These are phyloP conservation scores for Pimephales promelas DNA, from an alignment of 2,113 vertebrate genomes.

Conservation along the genomic window DNA sequence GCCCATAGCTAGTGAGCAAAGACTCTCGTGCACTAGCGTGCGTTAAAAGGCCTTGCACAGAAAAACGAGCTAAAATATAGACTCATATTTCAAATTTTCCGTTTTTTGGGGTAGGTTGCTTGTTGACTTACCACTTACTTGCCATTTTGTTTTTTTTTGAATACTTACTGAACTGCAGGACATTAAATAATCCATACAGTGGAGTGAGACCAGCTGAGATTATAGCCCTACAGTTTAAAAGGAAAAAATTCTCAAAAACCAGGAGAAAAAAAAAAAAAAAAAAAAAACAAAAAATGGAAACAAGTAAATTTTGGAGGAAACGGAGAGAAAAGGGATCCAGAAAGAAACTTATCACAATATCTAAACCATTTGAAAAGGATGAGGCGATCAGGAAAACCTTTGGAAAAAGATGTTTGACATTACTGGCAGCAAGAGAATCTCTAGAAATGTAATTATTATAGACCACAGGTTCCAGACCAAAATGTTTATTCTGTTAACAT, in stretches of 20 bases:
- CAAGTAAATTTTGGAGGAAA: slow-evolving; percentile 46
- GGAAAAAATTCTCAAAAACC: slow-evolving; percentile 77
- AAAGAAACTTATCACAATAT: slow-evolving; percentile 49
- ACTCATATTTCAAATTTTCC: slow-evolving; percentile 55
- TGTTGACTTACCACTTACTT: slow-evolving; percentile 76
- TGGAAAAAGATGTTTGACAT: slow-evolving; percentile 47
- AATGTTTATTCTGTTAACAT: not conserved
- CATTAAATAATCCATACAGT: slow-evolving; percentile 79
- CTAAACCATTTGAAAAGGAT: slow-evolving; percentile 49
- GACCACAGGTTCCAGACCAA: slow-evolving; percentile 32
- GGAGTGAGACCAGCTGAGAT: slow-evolving; percentile 73
- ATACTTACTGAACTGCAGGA: slow-evolving; percentile 82
- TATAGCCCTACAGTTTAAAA: slow-evolving; percentile 72
- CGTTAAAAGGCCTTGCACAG: slow-evolving; percentile 70
- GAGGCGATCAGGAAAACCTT: slow-evolving; percentile 46
- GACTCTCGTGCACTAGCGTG: slow-evolving; percentile 59
- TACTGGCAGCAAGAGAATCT: slow-evolving; percentile 37
- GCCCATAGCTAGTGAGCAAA: slow-evolving; percentile 68
- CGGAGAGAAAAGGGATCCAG: slow-evolving; percentile 49
- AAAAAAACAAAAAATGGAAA: slow-evolving; percentile 27
- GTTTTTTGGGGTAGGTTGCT: slow-evolving; percentile 62
- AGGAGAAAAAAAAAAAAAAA: slow-evolving; percentile 52
- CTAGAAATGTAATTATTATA: slow-evolving; percentile 25
- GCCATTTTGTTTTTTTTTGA: slow-evolving; percentile 76
- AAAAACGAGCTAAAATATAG: slow-evolving; percentile 60